Evolutionary conservation across 1,140 invertebrate genomes (phyloP).

Genomic region (Rhyacophila brunnea): DNA sequence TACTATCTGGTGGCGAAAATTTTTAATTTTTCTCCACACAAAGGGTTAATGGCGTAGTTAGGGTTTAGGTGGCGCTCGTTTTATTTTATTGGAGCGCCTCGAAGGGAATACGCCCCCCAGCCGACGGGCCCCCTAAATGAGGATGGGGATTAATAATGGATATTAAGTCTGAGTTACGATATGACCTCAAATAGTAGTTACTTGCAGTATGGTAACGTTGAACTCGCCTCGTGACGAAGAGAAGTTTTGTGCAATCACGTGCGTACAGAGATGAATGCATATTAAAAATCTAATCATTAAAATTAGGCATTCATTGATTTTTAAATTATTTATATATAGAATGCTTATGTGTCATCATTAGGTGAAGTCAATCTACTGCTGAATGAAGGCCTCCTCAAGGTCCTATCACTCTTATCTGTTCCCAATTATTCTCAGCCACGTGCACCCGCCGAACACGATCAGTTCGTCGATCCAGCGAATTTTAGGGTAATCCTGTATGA

Average conservation of each 20-base stretch:
- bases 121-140: conserved; percentile 8
- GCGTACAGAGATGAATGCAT: neutral
- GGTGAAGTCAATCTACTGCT: too few relatives aligned
- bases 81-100: conserved; percentile 23
- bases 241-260: neutral
- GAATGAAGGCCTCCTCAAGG: too few relatives aligned
- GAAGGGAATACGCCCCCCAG: conserved; percentile 2
- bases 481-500: too few relatives aligned
- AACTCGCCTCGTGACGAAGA: conserved; percentile 13
- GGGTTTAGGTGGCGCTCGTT: conserved; percentile 31
- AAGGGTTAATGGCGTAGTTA: conserved; percentile 34
- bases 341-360: too few relatives aligned
- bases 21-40: conserved; percentile 35
- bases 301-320: too few relatives aligned
- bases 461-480: too few relatives aligned
- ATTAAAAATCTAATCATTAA: too few relatives aligned
- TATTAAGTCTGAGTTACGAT: conserved; percentile 38
- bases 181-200: conserved; percentile 36
- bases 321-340: too few relatives aligned
- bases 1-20: conserved; percentile 29
- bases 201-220: conserved; percentile 21
- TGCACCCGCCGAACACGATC: too few relatives aligned
- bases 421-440: too few relatives aligned
- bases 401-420: too few relatives aligned
- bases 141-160: conserved; percentile 36